These are phyloP conservation scores for Sinocyclocheilus rhinocerous DNA, from an alignment of 2,113 vertebrate species.

Conservation along the genomic window DNA sequence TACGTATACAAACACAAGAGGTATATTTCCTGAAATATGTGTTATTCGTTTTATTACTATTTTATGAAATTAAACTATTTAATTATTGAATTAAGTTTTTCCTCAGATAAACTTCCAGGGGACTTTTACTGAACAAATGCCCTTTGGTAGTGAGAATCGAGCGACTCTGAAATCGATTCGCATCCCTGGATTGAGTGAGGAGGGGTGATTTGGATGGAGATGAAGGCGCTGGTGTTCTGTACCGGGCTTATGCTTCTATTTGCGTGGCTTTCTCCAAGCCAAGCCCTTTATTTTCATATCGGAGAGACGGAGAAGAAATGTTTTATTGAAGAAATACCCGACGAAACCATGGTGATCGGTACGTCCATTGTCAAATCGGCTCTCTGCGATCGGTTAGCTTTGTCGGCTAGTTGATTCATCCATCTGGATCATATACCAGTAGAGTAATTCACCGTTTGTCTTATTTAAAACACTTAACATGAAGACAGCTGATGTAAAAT, in stretches of 20 bases:
- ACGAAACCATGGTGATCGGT: conserved; percentile 96
- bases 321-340: conserved; percentile 93
- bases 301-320: conserved; percentile 94
- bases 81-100: background rate
- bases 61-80: background rate
- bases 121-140: conserved; percentile 1
- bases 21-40: background rate
- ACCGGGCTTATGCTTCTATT: conserved; percentile 49
- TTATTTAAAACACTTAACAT: background rate
- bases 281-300: conserved; percentile 88
- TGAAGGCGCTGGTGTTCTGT: conserved; percentile 57
- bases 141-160: background rate
- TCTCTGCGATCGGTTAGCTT: conserved; percentile 27
- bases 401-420: conserved; percentile 5
- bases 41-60: background rate
- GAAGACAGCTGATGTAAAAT: background rate
- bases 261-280: conserved; percentile 62
- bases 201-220: conserved; percentile 44
- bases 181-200: background rate
- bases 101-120: too few relatives aligned
- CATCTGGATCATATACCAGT: background rate
- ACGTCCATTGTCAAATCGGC: conserved; percentile 54
- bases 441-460: background rate
- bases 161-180: conserved; percentile 25
- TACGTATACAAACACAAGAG: background rate